These are phyloP conservation scores for Hylyphantes graminicola DNA, from an alignment of 1,140 invertebrate species.

Conservation along the genomic window DNA sequence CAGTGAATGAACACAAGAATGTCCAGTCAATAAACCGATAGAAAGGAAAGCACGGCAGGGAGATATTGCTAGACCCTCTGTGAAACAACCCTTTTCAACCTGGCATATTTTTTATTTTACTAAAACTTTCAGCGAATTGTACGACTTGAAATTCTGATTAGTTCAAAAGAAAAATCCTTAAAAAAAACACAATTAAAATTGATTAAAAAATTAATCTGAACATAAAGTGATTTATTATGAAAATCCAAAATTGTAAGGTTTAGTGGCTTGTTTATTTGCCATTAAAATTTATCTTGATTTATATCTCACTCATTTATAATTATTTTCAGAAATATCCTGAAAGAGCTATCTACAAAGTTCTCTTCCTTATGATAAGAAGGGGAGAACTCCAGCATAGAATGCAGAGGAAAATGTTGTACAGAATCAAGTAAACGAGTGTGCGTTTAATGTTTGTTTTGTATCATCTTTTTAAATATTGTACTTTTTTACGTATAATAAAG, in stretches of 20 bases:
- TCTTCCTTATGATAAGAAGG: slow-evolving; percentile 91
- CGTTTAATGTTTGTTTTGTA: not conserved
- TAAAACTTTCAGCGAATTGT: no score
- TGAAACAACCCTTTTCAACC: no score
- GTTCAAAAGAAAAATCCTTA: no score
- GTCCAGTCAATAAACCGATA: no score
- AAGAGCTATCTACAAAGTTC: slow-evolving; percentile 86
- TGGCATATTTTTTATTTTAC: no score
- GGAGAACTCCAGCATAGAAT: slow-evolving; percentile 95
- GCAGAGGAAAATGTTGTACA: slow-evolving; percentile 96
- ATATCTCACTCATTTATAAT: not conserved
- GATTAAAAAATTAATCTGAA: no score
- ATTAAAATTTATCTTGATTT: not conserved
- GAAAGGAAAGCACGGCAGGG: no score
- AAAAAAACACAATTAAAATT: no score
- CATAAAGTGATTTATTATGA: not conserved
- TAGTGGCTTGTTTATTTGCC: not conserved
- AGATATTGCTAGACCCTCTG: no score
- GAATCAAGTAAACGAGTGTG: slow-evolving; percentile 75
- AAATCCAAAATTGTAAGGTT: not conserved
- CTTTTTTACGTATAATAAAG: no score
- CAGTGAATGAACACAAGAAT: no score
- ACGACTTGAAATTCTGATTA: no score
- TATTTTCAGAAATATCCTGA: slow-evolving; percentile 85
- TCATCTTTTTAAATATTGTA: not conserved